A percentile compares a stretch with the other conserved stretches of the same genome.
Conservation (phyloP, 2,113 vertebrate species). For the Paedocypris sp. region DNA sequence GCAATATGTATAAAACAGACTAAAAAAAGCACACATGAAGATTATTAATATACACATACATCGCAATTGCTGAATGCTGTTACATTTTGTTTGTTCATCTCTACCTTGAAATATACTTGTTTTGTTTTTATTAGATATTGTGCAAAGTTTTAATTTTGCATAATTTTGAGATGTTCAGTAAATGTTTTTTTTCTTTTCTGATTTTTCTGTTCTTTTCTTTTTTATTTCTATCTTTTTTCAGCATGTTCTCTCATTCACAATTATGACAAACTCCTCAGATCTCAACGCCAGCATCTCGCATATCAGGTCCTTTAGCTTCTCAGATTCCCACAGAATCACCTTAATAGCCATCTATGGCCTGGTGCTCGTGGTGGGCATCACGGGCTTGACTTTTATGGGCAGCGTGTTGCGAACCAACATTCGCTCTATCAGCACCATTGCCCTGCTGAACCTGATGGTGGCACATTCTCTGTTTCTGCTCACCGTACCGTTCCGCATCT, state of each 20-base stretch:
- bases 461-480: conserved; percentile 74
- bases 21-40: too few species aligned
- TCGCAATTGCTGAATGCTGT: too few species aligned
- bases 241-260: not conserved
- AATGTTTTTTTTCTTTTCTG: not conserved
- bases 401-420: conserved; percentile 68
- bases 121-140: not conserved
- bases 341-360: conserved; percentile 56
- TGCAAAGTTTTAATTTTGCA: too few species aligned
- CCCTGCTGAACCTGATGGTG: conserved; percentile 74
- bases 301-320: fast-evolving
- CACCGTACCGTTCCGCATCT: conserved; percentile 78
- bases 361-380: conserved; percentile 61
- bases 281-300: not conserved
- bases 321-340: not conserved
- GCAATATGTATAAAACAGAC: too few species aligned
- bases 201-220: too few species aligned
- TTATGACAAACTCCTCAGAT: not conserved
- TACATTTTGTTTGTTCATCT: too few species aligned
- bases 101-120: not conserved
- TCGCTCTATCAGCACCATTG: conserved; percentile 69
- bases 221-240: not conserved
- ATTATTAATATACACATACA: too few species aligned
- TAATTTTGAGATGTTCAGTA: too few species aligned
- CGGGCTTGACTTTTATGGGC: conserved; percentile 59